These are phyloP conservation scores for Nylanderia fulva DNA, from an alignment of 1,140 invertebrate species.

Conservation along the genomic window DNA sequence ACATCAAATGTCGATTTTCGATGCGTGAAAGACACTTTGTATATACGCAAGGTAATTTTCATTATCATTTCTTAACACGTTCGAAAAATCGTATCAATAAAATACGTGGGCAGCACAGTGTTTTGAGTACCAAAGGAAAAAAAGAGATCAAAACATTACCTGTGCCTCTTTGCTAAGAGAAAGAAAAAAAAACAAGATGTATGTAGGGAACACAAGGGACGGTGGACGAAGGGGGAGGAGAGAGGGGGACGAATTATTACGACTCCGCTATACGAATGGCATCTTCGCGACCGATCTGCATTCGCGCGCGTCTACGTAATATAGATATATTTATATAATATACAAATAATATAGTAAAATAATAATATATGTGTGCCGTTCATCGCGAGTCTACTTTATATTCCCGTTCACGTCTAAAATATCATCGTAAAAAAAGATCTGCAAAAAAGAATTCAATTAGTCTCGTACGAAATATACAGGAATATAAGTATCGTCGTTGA, in stretches of 20 bases:
- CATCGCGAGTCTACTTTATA: conserved; percentile 62
- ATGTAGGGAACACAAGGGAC: conserved; percentile 35
- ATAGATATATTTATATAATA: conserved; percentile 78
- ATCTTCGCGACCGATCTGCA: conserved; percentile 52
- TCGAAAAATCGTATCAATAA: conserved; percentile 67
- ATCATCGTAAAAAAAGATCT: conserved; percentile 24
- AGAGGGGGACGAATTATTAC: conserved; percentile 53
- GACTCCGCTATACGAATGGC: conserved; percentile 60
- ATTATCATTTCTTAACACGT: conserved; percentile 58
- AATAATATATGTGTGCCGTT: conserved; percentile 63
- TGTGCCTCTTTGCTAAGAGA: conserved; percentile 56
- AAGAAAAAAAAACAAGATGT: conserved; percentile 1
- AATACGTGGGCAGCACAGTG: conserved; percentile 69
- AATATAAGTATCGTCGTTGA: conserved; percentile 41
- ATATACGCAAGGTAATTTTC: conserved; percentile 72
- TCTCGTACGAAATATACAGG: conserved; percentile 39
- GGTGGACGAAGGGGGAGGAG: conserved; percentile 25
- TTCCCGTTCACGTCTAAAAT: conserved; percentile 53
- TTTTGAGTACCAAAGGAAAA: conserved; percentile 60
- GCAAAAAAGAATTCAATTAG: conserved; percentile 32
- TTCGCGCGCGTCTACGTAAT: conserved; percentile 71
- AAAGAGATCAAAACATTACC: conserved; percentile 44
- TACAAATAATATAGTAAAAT: conserved; percentile 70
- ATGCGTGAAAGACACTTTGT: conserved; percentile 83
- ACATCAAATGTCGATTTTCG: conserved; percentile 81